Conservation (phyloP, 2,888 invertebrate genomes). For the Rhamphomyia laevipes region DNA sequence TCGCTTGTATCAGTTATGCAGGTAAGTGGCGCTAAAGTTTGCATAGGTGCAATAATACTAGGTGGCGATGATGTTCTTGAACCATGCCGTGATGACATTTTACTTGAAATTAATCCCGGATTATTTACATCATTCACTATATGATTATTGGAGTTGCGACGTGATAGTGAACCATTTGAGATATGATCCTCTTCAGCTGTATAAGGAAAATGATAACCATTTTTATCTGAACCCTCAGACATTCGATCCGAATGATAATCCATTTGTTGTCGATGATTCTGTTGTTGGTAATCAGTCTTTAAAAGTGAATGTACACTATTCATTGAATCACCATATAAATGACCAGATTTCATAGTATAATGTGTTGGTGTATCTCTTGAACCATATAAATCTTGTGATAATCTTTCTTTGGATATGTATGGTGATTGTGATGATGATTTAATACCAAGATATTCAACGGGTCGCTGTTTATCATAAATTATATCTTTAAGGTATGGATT, state of each 20-base stretch:
- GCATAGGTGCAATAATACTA: conserved; percentile 43
- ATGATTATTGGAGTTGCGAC: conserved; percentile 26
- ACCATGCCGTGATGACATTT: conserved; percentile 29
- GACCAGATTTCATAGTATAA: conserved; percentile 31
- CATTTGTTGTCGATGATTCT: conserved; percentile 30
- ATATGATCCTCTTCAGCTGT: conserved; percentile 71
- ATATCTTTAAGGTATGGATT: conserved; percentile 32
- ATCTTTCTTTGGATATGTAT: conserved; percentile 35
- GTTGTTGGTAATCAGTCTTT: conserved; percentile 35
- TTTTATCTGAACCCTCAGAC: conserved; percentile 60
- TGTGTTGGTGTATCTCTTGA: conserved; percentile 34
- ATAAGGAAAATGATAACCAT: conserved; percentile 75
- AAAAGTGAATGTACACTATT: conserved; percentile 37
- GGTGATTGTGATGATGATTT: conserved; percentile 30
- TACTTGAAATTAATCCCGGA: conserved; percentile 33
- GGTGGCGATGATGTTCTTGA: conserved; percentile 36
- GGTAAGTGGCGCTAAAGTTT: conserved; percentile 47
- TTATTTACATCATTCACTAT: conserved; percentile 43
- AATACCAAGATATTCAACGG: conserved; percentile 27
- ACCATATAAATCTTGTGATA: conserved; percentile 33
- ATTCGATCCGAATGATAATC: conserved; percentile 46
- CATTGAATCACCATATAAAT: conserved; percentile 28
- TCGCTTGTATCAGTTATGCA: conserved; percentile 53
- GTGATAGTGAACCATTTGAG: conserved; percentile 14
- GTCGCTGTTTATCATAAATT: conserved; percentile 34